A percentile compares a stretch with the other conserved stretches of the same genome.
These are phyloP conservation scores for Meriones psammophilus DNA, from an alignment of 2,797 vertebrate genomes.

Conservation along the genomic window DNA sequence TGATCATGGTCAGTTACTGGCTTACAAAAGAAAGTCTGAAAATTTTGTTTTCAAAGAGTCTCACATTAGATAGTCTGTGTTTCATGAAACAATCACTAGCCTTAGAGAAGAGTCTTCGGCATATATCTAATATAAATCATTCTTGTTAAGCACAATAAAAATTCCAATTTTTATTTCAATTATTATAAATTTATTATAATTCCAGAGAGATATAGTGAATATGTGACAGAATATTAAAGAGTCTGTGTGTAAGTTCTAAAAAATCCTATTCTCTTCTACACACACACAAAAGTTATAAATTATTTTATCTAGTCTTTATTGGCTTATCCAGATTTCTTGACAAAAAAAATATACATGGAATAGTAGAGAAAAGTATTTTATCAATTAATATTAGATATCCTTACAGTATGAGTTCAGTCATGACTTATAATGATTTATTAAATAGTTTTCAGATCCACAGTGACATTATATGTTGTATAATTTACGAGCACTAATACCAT, in stretches of 20 bases:
- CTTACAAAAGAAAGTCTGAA: slow-evolving; percentile 6
- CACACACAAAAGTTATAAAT: slow-evolving; percentile 46
- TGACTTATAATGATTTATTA: slow-evolving; percentile 81
- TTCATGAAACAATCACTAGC: not conserved
- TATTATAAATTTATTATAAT: no score
- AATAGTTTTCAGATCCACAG: slow-evolving; percentile 71
- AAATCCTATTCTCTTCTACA: slow-evolving; percentile 41
- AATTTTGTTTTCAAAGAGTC: slow-evolving; percentile 3
- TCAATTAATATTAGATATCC: slow-evolving; percentile 45
- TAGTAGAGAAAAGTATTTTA: slow-evolving; percentile 69
- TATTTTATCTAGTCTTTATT: slow-evolving; percentile 66
- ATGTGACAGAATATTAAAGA: slow-evolving; percentile 23
- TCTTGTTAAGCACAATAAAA: not conserved
- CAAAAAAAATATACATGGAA: slow-evolving; percentile 60
- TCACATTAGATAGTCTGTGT: not conserved
- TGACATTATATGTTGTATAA: slow-evolving; percentile 83
- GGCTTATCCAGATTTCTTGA: slow-evolving; percentile 40
- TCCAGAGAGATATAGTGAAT: slow-evolving; percentile 2
- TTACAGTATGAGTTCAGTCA: slow-evolving; percentile 70
- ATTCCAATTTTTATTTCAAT: not conserved
- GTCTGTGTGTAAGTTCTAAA: slow-evolving; percentile 31
- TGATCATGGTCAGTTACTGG: not conserved
- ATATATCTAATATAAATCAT: not conserved
- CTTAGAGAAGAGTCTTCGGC: not conserved
- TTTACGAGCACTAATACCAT: slow-evolving; percentile 75